Evolutionary conservation across 2,888 invertebrate genomes (phyloP).

Genomic region (Terebella lapidaria): DNA sequence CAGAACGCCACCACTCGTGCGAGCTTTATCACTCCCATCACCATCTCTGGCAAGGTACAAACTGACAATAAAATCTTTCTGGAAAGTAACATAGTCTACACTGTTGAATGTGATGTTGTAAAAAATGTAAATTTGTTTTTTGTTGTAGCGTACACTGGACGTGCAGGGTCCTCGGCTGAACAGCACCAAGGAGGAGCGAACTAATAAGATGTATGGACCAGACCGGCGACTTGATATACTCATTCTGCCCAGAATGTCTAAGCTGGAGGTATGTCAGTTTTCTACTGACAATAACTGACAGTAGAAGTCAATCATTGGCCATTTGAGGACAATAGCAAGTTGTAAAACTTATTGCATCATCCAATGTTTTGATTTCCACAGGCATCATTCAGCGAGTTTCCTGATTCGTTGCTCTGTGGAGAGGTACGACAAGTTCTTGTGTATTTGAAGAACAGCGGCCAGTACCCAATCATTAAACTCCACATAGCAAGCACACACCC

Average conservation of each 20-base stretch:
- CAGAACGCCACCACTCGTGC: not conserved
- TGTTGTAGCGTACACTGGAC: slow-evolving; percentile 43
- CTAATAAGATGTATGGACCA: slow-evolving; percentile 56
- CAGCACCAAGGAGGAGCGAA: slow-evolving; percentile 56
- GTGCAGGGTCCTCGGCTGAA: slow-evolving; percentile 61
- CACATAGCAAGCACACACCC: slow-evolving; percentile 67
- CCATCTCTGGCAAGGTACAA: slow-evolving; percentile 15
- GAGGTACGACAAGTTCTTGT: slow-evolving; percentile 68
- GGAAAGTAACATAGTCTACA: not conserved
- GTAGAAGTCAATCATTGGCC: no score
- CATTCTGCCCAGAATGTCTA: slow-evolving; percentile 74
- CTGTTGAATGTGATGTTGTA: not conserved
- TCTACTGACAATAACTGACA: not conserved
- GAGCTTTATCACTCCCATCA: slow-evolving; percentile 24
- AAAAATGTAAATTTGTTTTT: not conserved
- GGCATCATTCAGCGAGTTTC: slow-evolving; percentile 69
- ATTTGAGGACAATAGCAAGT: no score
- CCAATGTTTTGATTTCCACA: slow-evolving; percentile 52
- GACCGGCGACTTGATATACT: slow-evolving; percentile 71
- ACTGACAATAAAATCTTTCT: not conserved
- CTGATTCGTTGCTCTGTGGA: slow-evolving; percentile 66
- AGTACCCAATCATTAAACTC: slow-evolving; percentile 55
- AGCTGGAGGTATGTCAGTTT: slow-evolving; percentile 70
- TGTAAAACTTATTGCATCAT: no score
- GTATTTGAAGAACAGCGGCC: slow-evolving; percentile 64